Percentiles rank a stretch among this genome's conserved stretches.
These are phyloP conservation scores for Podargus strigoides DNA, from an alignment of 2,797 vertebrate species.

Conservation along the genomic window DNA sequence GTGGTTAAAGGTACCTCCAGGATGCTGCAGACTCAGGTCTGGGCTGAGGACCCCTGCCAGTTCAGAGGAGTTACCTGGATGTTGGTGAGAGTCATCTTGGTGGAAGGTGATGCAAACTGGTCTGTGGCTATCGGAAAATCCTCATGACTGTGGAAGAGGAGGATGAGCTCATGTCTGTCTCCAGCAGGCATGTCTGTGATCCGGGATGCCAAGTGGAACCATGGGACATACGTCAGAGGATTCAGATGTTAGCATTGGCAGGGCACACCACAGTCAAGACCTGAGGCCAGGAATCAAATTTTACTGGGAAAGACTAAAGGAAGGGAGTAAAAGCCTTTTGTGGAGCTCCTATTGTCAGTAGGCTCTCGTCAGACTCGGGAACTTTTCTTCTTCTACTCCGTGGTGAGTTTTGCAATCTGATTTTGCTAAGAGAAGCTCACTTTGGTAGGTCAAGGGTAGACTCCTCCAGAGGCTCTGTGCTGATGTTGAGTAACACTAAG, in stretches of 20 bases:
- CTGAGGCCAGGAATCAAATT: background rate
- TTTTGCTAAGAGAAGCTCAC: background rate
- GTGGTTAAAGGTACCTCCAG: background rate
- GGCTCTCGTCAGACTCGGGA: background rate
- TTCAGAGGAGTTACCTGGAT: background rate
- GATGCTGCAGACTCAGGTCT: background rate
- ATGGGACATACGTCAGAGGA: background rate
- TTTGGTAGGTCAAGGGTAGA: background rate
- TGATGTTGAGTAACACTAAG: background rate
- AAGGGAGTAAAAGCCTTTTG: background rate
- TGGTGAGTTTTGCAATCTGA: conserved; percentile 1
- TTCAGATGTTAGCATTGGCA: background rate
- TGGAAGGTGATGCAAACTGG: background rate
- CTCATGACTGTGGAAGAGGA: background rate
- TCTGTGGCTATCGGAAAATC: background rate
- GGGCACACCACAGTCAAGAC: background rate
- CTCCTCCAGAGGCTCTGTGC: background rate
- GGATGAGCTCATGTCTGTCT: conserved; percentile 36
- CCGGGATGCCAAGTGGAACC: background rate
- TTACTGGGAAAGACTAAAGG: background rate
- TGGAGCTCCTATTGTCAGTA: background rate
- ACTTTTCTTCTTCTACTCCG: background rate
- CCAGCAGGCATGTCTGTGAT: background rate
- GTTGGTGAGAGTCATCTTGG: background rate
- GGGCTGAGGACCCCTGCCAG: background rate